Evolutionary conservation across 2,113 vertebrate species (phyloP).

Genomic region (Lophotis ruficrista): DNA sequence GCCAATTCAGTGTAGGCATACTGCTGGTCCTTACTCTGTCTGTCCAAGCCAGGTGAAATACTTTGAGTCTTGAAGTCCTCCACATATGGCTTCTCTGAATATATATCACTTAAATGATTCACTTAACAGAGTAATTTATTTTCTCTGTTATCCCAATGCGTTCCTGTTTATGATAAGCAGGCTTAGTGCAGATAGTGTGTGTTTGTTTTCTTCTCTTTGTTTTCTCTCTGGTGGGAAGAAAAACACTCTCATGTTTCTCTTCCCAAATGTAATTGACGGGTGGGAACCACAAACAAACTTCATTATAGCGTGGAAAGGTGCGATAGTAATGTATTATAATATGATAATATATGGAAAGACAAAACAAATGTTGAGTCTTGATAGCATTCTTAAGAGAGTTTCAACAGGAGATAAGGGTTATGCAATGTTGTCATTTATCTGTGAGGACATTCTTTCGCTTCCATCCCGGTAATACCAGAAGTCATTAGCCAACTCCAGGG

Average conservation of each 20-base stretch:
- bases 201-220: neutral
- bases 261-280: neutral
- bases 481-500: neutral
- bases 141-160: accelerated
- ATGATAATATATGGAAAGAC: neutral
- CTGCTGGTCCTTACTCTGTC: neutral
- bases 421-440: neutral
- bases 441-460: neutral
- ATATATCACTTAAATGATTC: neutral
- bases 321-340: neutral
- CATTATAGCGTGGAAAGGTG: neutral
- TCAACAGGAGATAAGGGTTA: neutral
- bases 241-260: neutral
- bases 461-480: neutral
- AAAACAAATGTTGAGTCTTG: neutral
- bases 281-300: neutral
- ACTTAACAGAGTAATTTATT: neutral
- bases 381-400: neutral
- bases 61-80: neutral
- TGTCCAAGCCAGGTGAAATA: neutral
- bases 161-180: neutral
- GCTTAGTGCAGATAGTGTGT: neutral
- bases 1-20: accelerated
- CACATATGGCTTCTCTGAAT: neutral
- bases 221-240: neutral